Conservation (phyloP, 2,113 vertebrate genomes). For the Semicossyphus pulcher region DNA sequence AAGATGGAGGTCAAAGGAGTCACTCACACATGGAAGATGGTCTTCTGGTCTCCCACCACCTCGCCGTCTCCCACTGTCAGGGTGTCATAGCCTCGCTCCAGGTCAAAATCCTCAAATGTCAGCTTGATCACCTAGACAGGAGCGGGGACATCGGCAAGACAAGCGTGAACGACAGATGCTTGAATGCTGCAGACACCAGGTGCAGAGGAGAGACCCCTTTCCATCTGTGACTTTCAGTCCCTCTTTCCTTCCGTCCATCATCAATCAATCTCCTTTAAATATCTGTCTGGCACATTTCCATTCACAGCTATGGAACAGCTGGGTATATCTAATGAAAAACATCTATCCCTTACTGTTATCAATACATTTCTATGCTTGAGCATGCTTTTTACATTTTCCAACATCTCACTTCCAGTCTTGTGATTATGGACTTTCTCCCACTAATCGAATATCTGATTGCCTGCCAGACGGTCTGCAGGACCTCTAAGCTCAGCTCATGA, state of each 20-base stretch:
- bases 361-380: neutral
- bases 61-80: conserved; percentile 95
- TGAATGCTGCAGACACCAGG: conserved; percentile 19
- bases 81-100: conserved; percentile 98
- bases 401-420: no score
- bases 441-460: conserved; percentile 53
- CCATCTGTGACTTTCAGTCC: conserved; percentile 47
- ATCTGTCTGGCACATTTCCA: conserved; percentile 10
- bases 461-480: conserved; percentile 38
- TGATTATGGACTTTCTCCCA: conserved; percentile 20
- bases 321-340: neutral
- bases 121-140: conserved; percentile 94
- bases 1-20: conserved; percentile 42
- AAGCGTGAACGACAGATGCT: conserved; percentile 45
- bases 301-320: neutral
- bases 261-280: conserved; percentile 11
- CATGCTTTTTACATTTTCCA: no score
- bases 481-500: conserved; percentile 33
- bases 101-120: conserved; percentile 97
- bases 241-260: conserved; percentile 24
- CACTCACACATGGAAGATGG: conserved; percentile 97
- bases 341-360: neutral
- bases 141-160: conserved; percentile 36
- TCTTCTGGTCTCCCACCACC: conserved; percentile 95
- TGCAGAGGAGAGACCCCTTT: conserved; percentile 39